Evolutionary conservation across 1,140 invertebrate species (phyloP).

Genomic region (Pseudomyrmex dendroicus): DNA sequence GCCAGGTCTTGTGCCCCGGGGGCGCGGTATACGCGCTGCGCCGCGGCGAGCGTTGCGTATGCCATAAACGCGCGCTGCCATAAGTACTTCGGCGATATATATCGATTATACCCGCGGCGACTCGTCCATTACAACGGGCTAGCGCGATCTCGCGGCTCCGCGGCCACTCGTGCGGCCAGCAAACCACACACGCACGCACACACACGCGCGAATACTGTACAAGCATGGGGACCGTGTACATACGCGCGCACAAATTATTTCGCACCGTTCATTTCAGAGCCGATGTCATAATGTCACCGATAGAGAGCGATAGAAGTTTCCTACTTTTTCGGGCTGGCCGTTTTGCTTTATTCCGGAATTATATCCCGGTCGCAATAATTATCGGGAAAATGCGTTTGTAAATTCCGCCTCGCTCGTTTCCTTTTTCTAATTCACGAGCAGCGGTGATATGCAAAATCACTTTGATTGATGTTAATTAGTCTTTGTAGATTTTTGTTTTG

Average conservation of each 20-base stretch:
- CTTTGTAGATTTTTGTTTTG: too few species aligned
- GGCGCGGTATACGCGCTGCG: too few species aligned
- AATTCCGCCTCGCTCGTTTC: not conserved
- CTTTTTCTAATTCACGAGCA: too few species aligned
- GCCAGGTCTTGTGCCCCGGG: conserved; percentile 52
- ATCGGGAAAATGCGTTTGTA: not conserved
- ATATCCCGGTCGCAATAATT: too few species aligned
- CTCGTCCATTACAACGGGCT: conserved; percentile 71
- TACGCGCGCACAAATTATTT: conserved; percentile 37
- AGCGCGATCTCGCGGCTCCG: conserved; percentile 48
- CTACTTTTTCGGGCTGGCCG: conserved; percentile 43
- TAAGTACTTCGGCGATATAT: conserved; percentile 72
- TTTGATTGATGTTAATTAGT: too few species aligned
- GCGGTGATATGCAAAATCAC: too few species aligned
- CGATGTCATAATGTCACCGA: conserved; percentile 29
- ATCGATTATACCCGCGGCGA: conserved; percentile 58
- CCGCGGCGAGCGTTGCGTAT: conserved; percentile 50
- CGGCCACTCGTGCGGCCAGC: conserved; percentile 61
- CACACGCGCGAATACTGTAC: not conserved
- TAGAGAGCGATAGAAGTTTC: conserved; percentile 51
- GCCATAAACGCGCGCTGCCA: conserved; percentile 74
- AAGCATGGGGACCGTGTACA: too few species aligned
- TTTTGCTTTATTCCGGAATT: conserved; percentile 9
- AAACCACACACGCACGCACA: conserved; percentile 10
- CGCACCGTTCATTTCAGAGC: conserved; percentile 57